Evolutionary conservation across 2,113 vertebrate species (phyloP), one percentile per base, ranked within the genome.

Genomic region (Pelvicachromis taeniatus): DNA sequence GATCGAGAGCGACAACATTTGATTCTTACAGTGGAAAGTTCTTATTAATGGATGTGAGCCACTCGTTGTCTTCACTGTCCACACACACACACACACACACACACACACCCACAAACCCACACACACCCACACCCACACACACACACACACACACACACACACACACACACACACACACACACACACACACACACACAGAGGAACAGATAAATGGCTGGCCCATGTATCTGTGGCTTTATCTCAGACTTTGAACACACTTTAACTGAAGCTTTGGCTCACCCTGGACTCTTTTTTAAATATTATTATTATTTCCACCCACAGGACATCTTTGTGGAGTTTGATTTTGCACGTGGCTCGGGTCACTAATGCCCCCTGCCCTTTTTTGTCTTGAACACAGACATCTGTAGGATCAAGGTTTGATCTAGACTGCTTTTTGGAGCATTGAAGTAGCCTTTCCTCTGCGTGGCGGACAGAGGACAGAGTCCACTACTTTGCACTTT

Each of bases 401-500:
- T 85, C 17, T 78, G 81, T 78, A 35, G 59, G 68, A 65, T 85
- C 42, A 45, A 31, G 56, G 68, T 53, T 54, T 83, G 68, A 52
- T 78, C 31, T 31, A 4, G 65, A 78, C 84, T 85, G 82, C 85
- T 61, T 78, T 78, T 50, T 63, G 84, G 89, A 94, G 88, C 91
- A 81, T 83, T 91, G 85, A 91, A 91, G 92, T 93, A 93, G 80
- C 90, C 91, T 89, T 87, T 70, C 86, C 91, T 87, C 80, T 79
- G 83, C 50, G 63, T 85, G 88, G 85, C 92, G 93, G 94, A 83
- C 81, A 83, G 85, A 89, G 82, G 83, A 89, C 80, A 80, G 70
- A 6, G 83, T 92, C 84, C 90, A 93, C 90, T 80, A 93, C 84
- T 93, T 95, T 94, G 95, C 96, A 96, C 95, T 96, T 95, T 95